A percentile compares a stretch with the other conserved stretches of the same genome.
phyloP scores from a whole-genome alignment of 2,113 vertebrate species.

The Ondatra zibethicus region DNA sequence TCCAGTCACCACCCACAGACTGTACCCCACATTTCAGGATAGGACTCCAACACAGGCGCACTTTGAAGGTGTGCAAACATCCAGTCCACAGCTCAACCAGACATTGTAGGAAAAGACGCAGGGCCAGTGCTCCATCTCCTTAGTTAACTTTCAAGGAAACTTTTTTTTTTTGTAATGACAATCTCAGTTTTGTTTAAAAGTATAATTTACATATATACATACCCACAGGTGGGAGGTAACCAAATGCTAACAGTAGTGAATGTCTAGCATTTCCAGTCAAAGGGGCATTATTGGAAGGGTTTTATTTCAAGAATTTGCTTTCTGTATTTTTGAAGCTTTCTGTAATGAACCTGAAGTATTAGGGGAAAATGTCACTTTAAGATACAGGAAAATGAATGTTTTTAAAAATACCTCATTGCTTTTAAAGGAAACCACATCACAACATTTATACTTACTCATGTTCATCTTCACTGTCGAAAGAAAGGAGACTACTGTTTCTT shows the following conservation, averaged over 20 bases:
- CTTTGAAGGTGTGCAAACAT: background rate
- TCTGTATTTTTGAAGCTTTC: conserved; percentile 26
- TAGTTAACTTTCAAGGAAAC: background rate
- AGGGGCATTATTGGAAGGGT: background rate
- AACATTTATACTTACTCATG: conserved; percentile 83
- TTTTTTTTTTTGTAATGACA: background rate
- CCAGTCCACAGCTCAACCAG: background rate
- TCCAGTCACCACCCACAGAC: background rate
- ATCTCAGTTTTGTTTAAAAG: conserved; percentile 47
- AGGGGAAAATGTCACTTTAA: conserved; percentile 40
- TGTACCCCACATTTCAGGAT: background rate
- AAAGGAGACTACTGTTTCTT: conserved; percentile 96
- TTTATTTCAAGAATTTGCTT: background rate
- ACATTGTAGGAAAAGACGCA: background rate
- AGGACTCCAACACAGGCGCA: background rate
- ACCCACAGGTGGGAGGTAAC: background rate
- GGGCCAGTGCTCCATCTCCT: background rate
- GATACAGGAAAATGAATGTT: conserved; percentile 19
- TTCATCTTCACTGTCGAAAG: conserved; percentile 94
- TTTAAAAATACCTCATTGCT: background rate
- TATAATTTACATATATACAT: conserved; percentile 40
- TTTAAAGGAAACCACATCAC: conserved; percentile 34
- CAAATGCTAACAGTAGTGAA: conserved; percentile 38
- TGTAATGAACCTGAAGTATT: conserved; percentile 14
- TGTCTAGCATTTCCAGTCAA: conserved; percentile 14